Evolutionary conservation across 1,140 invertebrate genomes (phyloP).

Genomic region (Zelostemma sp.): DNA sequence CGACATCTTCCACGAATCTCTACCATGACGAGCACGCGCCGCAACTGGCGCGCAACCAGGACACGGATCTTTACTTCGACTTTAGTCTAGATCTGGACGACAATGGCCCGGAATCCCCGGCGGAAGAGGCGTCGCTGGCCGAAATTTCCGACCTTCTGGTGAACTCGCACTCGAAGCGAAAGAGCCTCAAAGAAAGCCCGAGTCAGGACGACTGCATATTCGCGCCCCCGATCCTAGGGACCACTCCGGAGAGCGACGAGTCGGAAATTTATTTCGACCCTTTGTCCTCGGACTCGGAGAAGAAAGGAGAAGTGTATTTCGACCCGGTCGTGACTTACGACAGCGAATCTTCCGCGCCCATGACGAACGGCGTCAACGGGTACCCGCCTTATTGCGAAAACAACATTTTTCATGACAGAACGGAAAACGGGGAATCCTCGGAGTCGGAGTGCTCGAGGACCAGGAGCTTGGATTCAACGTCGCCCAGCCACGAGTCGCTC

Average conservation of each 20-base stretch:
- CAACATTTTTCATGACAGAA: constrained; percentile 14
- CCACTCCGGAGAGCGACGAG: constrained; percentile 61
- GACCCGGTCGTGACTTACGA: constrained; percentile 57
- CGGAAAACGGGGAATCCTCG: constrained; percentile 49
- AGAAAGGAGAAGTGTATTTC: constrained; percentile 50
- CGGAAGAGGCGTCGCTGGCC: constrained; percentile 71
- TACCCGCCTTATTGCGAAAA: constrained; percentile 3
- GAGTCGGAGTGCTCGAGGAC: constrained; percentile 47
- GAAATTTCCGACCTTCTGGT: constrained; percentile 48
- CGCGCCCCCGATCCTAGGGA: constrained; percentile 53
- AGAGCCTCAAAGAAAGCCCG: constrained; percentile 54
- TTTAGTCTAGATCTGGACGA: constrained; percentile 74
- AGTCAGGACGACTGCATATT: constrained; percentile 57
- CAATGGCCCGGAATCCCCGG: constrained; percentile 74
- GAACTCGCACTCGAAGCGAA: constrained; percentile 38
- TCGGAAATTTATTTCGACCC: constrained; percentile 73
- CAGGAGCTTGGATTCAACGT: constrained; percentile 51
- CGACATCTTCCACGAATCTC: constrained; percentile 24
- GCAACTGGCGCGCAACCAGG: constrained; percentile 58
- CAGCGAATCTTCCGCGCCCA: constrained; percentile 34
- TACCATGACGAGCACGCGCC: constrained; percentile 62
- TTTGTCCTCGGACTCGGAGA: constrained; percentile 62
- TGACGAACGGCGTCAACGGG: constrained; percentile 13
- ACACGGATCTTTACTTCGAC: constrained; percentile 72
- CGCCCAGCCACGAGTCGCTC: constrained; percentile 60